These are phyloP conservation scores for Micrasema longulum DNA, from an alignment of 1,140 invertebrate genomes.

Conservation along the genomic window DNA sequence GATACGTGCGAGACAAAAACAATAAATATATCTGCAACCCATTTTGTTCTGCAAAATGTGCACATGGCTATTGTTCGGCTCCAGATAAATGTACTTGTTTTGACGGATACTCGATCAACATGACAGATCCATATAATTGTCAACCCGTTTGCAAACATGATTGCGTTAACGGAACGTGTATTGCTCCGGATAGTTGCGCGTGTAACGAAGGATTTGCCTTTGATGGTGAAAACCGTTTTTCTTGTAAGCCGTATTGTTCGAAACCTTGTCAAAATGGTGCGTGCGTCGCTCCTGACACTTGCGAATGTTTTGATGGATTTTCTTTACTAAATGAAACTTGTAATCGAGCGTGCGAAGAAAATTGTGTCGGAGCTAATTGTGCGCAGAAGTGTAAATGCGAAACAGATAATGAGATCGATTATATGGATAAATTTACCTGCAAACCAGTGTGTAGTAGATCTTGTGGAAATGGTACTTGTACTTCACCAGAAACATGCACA, in stretches of 20 bases:
- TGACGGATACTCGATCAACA: slow-evolving; percentile 4
- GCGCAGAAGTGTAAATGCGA: slow-evolving; percentile 56
- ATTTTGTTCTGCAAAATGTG: slow-evolving; percentile 21
- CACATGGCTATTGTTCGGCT: slow-evolving; percentile 60
- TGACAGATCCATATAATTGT: slow-evolving; percentile 55
- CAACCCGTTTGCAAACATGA: slow-evolving; percentile 60
- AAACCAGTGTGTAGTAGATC: slow-evolving; percentile 4
- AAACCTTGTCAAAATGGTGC: slow-evolving; percentile 61
- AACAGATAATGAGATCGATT: not conserved
- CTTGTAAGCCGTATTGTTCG: slow-evolving; percentile 63
- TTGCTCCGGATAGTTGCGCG: slow-evolving; percentile 62
- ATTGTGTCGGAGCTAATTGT: slow-evolving; percentile 13
- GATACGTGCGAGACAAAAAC: slow-evolving; percentile 8
- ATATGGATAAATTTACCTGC: slow-evolving; percentile 19
- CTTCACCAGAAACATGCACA: slow-evolving; percentile 5
- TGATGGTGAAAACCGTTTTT: not conserved
- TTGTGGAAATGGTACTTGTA: slow-evolving; percentile 42
- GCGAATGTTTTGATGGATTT: slow-evolving; percentile 20
- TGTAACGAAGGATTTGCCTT: slow-evolving; percentile 50
- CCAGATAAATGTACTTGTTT: slow-evolving; percentile 62
- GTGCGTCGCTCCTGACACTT: slow-evolving; percentile 63
- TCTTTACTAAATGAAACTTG: slow-evolving; percentile 3
- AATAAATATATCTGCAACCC: slow-evolving; percentile 30
- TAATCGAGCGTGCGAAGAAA: not conserved
- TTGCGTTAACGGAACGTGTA: slow-evolving; percentile 64